Percentiles rank a stretch among this genome's conserved stretches.
phyloP scores from a whole-genome alignment of 2,113 vertebrate species.

The Forbesichthys papilliferus region DNA sequence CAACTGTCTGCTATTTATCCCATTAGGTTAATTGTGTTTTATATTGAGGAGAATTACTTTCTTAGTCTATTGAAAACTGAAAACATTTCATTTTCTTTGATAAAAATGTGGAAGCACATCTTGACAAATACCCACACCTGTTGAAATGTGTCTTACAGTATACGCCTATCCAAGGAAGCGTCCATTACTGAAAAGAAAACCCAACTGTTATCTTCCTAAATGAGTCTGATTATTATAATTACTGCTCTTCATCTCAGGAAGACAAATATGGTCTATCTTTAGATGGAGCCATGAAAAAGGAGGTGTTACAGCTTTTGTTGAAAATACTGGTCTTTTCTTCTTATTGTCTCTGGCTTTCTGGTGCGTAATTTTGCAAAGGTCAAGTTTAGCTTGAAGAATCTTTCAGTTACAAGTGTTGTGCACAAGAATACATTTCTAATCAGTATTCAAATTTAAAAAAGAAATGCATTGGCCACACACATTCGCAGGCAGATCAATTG shows the following conservation, averaged over 20 bases:
- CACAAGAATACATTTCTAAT: conserved; percentile 14
- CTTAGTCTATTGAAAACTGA: no score
- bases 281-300: conserved; percentile 5
- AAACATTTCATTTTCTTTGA: no score
- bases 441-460: conserved; percentile 15
- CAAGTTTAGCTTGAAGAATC: conserved; percentile 20
- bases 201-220: conserved; percentile 7
- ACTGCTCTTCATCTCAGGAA: conserved; percentile 13
- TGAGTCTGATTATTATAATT: conserved; percentile 7
- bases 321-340: conserved; percentile 2
- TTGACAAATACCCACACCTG: background rate
- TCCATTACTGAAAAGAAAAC: conserved; percentile 4
- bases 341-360: conserved; percentile 5
- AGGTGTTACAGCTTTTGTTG: conserved; percentile 17
- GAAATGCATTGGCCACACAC: background rate
- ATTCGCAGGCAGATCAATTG: background rate
- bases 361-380: conserved; percentile 36
- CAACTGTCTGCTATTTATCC: no score
- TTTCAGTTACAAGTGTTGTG: conserved; percentile 1
- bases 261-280: conserved; percentile 20
- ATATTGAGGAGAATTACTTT: no score
- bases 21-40: no score
- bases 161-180: background rate
- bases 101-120: background rate
- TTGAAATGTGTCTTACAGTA: background rate